A percentile compares a stretch with the other conserved stretches of the same genome.
Evolutionary conservation across 1,140 invertebrate species (phyloP).

Genomic region (Neotoxoptera formosana): DNA sequence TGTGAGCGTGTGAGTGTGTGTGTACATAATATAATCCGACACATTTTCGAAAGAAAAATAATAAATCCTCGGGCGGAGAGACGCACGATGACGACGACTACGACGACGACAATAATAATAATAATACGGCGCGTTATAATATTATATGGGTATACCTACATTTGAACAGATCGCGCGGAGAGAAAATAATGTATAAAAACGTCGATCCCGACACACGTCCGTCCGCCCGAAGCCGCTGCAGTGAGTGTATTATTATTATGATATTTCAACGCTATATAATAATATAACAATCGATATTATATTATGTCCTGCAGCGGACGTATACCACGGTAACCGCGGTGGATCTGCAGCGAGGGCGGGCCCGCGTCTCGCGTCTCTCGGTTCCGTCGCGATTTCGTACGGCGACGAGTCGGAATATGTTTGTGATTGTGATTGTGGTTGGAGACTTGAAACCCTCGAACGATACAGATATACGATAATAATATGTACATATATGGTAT

Average conservation of each 20-base stretch:
- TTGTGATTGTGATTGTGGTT: too few species aligned
- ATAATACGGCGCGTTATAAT: neutral
- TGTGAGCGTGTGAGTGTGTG: neutral
- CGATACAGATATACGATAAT: neutral
- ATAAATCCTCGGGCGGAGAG: constrained; percentile 13
- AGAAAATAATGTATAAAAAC: neutral
- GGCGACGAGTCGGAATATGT: too few species aligned
- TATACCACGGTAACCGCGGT: neutral
- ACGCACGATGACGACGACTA: neutral
- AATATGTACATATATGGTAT: too few species aligned
- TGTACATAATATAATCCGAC: neutral
- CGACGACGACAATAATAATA: neutral
- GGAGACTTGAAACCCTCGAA: too few species aligned
- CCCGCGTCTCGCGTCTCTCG: too few species aligned
- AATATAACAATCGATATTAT: neutral
- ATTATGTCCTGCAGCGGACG: neutral
- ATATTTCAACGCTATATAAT: too few species aligned
- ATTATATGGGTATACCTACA: neutral
- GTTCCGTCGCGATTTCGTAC: neutral
- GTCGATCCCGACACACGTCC: neutral
- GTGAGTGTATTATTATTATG: neutral
- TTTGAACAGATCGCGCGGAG: neutral
- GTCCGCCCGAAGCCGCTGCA: neutral
- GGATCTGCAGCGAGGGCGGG: neutral
- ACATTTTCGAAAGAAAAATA: constrained; percentile 38